Percentiles rank a stretch among this genome's conserved stretches.
Conservation (phyloP, 1,140 invertebrate genomes). For the Leptopilina boulardi region DNA sequence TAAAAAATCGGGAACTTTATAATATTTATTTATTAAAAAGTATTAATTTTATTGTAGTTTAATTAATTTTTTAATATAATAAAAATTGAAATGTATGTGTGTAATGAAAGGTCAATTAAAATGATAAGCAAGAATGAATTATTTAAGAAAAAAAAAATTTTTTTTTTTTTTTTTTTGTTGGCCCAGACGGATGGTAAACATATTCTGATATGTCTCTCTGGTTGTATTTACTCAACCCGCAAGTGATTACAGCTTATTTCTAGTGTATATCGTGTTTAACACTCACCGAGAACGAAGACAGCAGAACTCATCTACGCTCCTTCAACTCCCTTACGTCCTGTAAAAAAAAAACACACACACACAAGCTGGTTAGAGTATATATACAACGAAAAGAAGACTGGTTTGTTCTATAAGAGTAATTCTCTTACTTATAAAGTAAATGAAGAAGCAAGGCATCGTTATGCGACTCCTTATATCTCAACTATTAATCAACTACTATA, state of each 20-base stretch:
- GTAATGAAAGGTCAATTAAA: too few relatives aligned
- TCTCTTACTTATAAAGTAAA: conserved; percentile 7
- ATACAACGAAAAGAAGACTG: conserved; percentile 37
- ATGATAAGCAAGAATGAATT: background rate
- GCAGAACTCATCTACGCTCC: conserved; percentile 70
- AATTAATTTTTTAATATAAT: too few relatives aligned
- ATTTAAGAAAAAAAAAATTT: background rate
- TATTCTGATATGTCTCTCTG: conserved; percentile 13
- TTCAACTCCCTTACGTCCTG: conserved; percentile 64
- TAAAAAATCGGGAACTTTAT: too few relatives aligned
- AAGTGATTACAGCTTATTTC: background rate
- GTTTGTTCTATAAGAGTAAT: conserved; percentile 10
- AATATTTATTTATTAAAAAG: too few relatives aligned
- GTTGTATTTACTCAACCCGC: background rate
- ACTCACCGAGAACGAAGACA: conserved; percentile 66
- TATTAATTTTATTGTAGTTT: too few relatives aligned
- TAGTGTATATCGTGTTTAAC: conserved; percentile 35
- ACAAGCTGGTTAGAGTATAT: conserved; percentile 42
- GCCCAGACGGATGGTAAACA: conserved; percentile 2
- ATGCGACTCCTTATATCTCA: conserved; percentile 8
- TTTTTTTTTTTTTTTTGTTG: background rate
- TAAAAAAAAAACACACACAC: conserved; percentile 60
- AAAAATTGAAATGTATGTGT: too few relatives aligned
- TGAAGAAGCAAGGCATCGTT: conserved; percentile 16
- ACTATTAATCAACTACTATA: conserved; percentile 11